phyloP scores from a whole-genome alignment of 2,113 vertebrate species.

The Tragelaphus scriptus region DNA sequence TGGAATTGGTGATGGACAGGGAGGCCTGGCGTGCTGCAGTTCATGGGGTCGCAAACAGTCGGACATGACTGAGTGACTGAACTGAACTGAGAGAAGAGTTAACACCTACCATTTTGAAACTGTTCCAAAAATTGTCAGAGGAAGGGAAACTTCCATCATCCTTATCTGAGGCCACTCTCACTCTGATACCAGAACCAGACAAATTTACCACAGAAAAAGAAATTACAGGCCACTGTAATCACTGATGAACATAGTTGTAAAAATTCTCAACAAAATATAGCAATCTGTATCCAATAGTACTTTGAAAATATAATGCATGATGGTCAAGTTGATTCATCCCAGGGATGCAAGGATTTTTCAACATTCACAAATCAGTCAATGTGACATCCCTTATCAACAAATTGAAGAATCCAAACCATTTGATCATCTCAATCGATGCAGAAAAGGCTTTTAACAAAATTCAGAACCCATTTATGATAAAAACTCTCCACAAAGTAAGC shows the following conservation, averaged over 20 bases:
- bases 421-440: background rate
- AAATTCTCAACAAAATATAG: background rate
- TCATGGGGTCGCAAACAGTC: too few species aligned
- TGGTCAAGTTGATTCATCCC: background rate
- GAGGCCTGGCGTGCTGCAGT: too few species aligned
- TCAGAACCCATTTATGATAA: background rate
- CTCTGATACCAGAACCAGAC: background rate
- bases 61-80: too few species aligned
- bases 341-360: background rate
- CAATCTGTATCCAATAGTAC: background rate
- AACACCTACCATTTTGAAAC: background rate
- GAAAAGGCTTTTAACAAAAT: background rate
- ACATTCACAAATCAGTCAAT: background rate
- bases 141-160: background rate
- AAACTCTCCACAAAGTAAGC: background rate
- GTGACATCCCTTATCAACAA: background rate
- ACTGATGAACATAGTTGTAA: background rate
- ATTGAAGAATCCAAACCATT: background rate
- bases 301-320: background rate
- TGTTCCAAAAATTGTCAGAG: background rate
- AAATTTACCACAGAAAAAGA: background rate
- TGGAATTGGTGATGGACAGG: too few species aligned
- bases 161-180: background rate
- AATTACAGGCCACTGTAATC: background rate
- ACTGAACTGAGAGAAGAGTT: background rate